Conservation (phyloP, 2,888 invertebrate genomes). For the Polydrusus tereticollis region DNA sequence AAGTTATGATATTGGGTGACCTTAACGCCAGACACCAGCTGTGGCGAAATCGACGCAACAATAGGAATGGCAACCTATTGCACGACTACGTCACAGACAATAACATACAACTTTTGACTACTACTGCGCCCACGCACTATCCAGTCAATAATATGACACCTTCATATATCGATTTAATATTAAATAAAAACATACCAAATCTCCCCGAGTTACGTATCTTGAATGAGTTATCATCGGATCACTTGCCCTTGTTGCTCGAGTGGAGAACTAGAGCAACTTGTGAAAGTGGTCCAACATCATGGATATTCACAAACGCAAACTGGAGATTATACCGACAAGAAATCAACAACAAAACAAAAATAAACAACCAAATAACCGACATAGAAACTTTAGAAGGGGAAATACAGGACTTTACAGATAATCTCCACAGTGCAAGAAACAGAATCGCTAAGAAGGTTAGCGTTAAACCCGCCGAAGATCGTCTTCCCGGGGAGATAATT, state of each 20-base stretch:
- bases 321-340: neutral
- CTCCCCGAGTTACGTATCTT: neutral
- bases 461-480: neutral
- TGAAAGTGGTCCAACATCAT: no score
- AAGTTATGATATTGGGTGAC: neutral
- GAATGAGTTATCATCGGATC: neutral
- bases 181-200: neutral
- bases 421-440: neutral
- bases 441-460: neutral
- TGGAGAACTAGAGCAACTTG: no score
- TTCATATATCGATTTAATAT: neutral
- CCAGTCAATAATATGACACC: neutral
- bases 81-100: neutral
- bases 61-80: neutral
- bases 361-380: no score
- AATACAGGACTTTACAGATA: neutral
- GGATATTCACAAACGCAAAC: neutral
- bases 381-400: neutral
- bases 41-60: neutral
- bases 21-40: neutral
- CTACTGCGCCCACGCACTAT: neutral
- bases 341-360: no score
- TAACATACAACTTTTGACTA: neutral
- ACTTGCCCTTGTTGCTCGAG: no score
- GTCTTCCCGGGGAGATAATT: neutral